A percentile compares a stretch with the other conserved stretches of the same genome.
These are phyloP conservation scores for Physocephala rufipes DNA, from an alignment of 2,888 invertebrate species.

Conservation along the genomic window DNA sequence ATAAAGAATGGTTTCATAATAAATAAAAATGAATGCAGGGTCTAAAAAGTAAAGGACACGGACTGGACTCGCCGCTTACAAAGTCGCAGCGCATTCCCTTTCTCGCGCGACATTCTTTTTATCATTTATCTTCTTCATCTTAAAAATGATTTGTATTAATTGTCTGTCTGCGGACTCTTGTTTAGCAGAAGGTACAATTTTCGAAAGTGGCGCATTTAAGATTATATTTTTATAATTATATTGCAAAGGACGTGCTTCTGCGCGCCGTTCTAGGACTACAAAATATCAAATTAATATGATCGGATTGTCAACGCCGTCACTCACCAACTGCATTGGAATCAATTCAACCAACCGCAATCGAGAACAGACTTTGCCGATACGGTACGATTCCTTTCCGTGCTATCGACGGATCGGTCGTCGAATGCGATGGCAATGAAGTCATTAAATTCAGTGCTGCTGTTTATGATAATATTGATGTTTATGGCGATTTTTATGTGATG, in stretches of 20 bases:
- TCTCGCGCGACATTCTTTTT: not conserved
- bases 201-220: slow-evolving; percentile 42
- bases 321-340: not conserved
- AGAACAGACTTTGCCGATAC: not conserved
- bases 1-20: slow-evolving; percentile 23
- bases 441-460: slow-evolving; percentile 56
- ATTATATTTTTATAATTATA: slow-evolving; percentile 55
- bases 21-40: not conserved
- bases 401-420: slow-evolving; percentile 38
- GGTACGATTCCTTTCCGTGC: not conserved
- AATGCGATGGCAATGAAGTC: slow-evolving; percentile 51
- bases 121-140: not conserved
- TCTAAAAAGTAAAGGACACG: not conserved
- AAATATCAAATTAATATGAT: slow-evolving; percentile 47
- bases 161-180: not conserved
- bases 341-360: slow-evolving; percentile 4
- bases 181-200: slow-evolving; percentile 31
- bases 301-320: slow-evolving; percentile 24
- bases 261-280: too few relatives aligned
- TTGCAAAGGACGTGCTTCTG: slow-evolving; percentile 47
- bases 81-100: not conserved
- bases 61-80: too few relatives aligned
- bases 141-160: too few relatives aligned
- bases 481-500: too few relatives aligned
- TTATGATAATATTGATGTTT: too few relatives aligned